Base-by-base conservation (phyloP, 1,140 invertebrate genomes). In the Drosophila baimaii region DNA sequence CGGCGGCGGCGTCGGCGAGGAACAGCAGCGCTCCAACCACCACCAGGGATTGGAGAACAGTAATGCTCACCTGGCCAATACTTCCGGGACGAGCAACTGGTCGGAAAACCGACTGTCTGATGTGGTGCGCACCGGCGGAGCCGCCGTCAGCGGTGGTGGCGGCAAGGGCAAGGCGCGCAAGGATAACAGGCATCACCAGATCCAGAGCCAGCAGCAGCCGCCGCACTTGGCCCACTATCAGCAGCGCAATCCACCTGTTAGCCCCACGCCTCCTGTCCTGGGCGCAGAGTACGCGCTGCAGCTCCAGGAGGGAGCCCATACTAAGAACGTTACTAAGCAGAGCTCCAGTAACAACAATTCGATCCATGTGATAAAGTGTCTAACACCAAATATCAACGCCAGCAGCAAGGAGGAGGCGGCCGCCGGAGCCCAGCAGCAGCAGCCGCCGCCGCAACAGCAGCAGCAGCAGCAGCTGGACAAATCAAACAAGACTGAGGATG, bases 81-180 rank as follows among this genome's bases (percentile, higher is more conserved):
- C 81, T 90, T 81, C 86, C 61, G 65, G 81, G n/a, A 58, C 47
- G 65, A 80, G 55, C 31, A 86, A 84, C 49, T 91, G 90, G 90
- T 51, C 88, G 7, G 91, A 92, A 73, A 95, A 94, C 90, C 93
- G 96, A 86, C 92, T 97, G 75, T 95, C 96, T 5, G 96, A 97
- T 92, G 96, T 97, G 33, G 96, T 97, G 21, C 96, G 96, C 89
- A 92, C 93, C 7, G 84, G 63, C 9, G 27, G 47, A n/a, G 29
- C n/a, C 25, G 29, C n/a, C 12, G 46, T 54, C 21, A 17, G 65
- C 25, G 69, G 63, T 5, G 61, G 51, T 35, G 70, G 75, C 19
- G 78, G 75, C 27, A 85, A 83, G 49, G 76, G 80, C 25, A 91
- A 93, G 69, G 79, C 84, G 21, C 90, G 92, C 62, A 94, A 93